Percentiles rank a stretch among this genome's conserved stretches.
Conservation (phyloP, 2,888 invertebrate genomes). For the Cryptophagus acutangulus region DNA sequence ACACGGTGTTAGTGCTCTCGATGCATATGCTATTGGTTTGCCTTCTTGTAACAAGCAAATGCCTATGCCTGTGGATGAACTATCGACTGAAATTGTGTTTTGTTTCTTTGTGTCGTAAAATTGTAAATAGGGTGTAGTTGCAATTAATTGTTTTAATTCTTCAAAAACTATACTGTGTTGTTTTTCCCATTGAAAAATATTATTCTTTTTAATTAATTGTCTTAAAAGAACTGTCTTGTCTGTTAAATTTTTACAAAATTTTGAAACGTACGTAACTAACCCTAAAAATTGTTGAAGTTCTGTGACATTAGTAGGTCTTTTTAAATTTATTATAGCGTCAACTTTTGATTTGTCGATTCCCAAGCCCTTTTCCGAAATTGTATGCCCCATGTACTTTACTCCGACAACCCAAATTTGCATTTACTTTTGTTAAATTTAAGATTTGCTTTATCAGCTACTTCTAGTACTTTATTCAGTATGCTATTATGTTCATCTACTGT, state of each 20-base stretch:
- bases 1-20: conserved; percentile 17
- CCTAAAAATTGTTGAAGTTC: conserved; percentile 21
- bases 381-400: no score
- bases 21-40: conserved; percentile 17
- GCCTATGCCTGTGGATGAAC: conserved; percentile 16
- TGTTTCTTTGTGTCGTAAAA: conserved; percentile 16
- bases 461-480: neutral
- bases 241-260: conserved; percentile 20
- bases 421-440: neutral
- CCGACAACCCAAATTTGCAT: conserved; percentile 1
- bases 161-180: conserved; percentile 10
- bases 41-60: conserved; percentile 18
- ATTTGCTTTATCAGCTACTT: neutral
- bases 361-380: no score
- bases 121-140: conserved; percentile 14
- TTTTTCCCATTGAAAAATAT: conserved; percentile 13
- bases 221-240: conserved; percentile 17
- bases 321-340: neutral
- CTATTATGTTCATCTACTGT: no score
- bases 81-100: conserved; percentile 18
- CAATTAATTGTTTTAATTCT: conserved; percentile 14
- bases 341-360: no score
- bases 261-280: conserved; percentile 20
- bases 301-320: conserved; percentile 1
- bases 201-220: conserved; percentile 18